A percentile compares a stretch with the other conserved stretches of the same genome.
Evolutionary conservation across 2,797 vertebrate genomes (phyloP).

Genomic region (Leptodactylus fallax): DNA sequence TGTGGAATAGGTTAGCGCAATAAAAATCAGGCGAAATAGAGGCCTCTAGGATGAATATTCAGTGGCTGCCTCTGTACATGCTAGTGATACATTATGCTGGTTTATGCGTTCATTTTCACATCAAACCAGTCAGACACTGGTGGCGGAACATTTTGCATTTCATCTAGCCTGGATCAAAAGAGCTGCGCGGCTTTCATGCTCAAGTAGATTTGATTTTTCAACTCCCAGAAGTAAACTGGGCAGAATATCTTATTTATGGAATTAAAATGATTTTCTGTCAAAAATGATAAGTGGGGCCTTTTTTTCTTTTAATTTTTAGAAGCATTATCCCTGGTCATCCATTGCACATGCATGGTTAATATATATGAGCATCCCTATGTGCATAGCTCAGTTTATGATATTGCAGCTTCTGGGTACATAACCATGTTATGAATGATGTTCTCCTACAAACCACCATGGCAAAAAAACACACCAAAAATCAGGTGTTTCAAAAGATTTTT

Average conservation of each 20-base stretch:
- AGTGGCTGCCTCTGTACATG: not conserved
- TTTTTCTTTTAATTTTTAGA: not conserved
- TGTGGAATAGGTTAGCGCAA: too few relatives aligned
- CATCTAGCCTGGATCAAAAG: not conserved
- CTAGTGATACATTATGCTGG: not conserved
- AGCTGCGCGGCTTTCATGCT: not conserved
- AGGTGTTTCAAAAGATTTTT: too few relatives aligned
- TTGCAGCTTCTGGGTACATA: not conserved
- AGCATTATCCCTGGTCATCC: not conserved
- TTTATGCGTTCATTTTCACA: conserved; percentile 1
- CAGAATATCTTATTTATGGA: not conserved
- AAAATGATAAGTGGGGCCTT: not conserved
- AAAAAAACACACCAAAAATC: too few relatives aligned
- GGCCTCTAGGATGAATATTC: not conserved
- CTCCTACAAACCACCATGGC: too few relatives aligned
- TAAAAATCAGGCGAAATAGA: too few relatives aligned
- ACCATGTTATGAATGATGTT: not conserved
- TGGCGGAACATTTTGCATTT: not conserved
- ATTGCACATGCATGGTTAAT: not conserved
- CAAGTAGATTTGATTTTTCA: not conserved
- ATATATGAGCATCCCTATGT: too few relatives aligned
- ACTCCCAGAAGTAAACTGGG: not conserved
- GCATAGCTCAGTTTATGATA: too few relatives aligned
- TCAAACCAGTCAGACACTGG: not conserved
- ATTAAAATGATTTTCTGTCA: not conserved